Evolutionary conservation across 1,140 invertebrate genomes (phyloP).

Genomic region (Ceratoteleas bidentatus): DNA sequence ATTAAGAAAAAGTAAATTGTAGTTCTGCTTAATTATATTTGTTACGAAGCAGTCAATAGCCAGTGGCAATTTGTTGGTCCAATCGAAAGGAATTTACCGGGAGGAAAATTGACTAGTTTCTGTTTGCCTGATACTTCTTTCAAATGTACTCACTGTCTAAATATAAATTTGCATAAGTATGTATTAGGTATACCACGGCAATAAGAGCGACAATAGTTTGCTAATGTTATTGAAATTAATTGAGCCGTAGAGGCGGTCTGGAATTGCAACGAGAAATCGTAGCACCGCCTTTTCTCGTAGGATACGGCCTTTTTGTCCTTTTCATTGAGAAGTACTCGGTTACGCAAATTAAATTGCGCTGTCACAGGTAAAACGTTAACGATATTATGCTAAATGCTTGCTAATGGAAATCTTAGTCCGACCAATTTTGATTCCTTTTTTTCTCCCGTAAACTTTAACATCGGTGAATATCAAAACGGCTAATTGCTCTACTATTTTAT

Average conservation of each 20-base stretch:
- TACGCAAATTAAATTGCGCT: conserved; percentile 72
- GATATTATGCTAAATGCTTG: conserved; percentile 67
- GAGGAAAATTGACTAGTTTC: too few relatives aligned
- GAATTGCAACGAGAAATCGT: conserved; percentile 71
- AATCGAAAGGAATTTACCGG: too few relatives aligned
- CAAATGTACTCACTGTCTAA: too few relatives aligned
- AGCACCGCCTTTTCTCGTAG: conserved; percentile 68
- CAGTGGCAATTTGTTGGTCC: too few relatives aligned
- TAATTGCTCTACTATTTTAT: too few relatives aligned
- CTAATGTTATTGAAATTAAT: conserved; percentile 80
- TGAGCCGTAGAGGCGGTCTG: conserved; percentile 69
- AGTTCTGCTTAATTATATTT: too few relatives aligned
- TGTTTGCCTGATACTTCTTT: too few relatives aligned
- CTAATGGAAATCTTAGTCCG: conserved; percentile 35
- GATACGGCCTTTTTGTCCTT: conserved; percentile 66
- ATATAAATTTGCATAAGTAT: conserved; percentile 27
- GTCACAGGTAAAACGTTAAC: conserved; percentile 64
- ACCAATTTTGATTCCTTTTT: conserved; percentile 24
- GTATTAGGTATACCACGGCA: conserved; percentile 9
- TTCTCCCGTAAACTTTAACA: conserved; percentile 23
- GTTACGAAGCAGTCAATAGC: too few relatives aligned
- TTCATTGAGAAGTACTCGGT: conserved; percentile 65
- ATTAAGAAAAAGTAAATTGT: too few relatives aligned
- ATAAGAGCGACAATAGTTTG: conserved; percentile 67
- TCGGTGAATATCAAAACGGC: too few relatives aligned